Base-by-base conservation (phyloP, 2,888 invertebrate species). In the Cantharis nigra region DNA sequence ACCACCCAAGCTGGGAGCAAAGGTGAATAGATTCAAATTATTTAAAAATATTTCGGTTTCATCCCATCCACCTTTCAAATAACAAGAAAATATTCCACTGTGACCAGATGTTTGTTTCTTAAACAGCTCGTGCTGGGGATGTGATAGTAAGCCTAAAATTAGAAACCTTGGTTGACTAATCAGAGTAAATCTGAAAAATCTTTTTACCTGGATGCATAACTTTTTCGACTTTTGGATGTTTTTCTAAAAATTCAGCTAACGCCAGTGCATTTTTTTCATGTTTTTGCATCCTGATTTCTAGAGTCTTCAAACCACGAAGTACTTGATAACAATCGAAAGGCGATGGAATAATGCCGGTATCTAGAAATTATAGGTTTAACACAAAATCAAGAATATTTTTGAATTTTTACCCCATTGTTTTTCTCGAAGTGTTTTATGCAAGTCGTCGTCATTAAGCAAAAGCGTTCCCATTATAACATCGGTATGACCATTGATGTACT, bases 401-500 rank as follows among this genome's bases (percentile, higher is more conserved):
- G 7, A 5, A 79, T 86, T 90, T 9, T 20, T 64, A 20, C 20
- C 18, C 0, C 0, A 64, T 64, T 23, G 20, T n/a, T 49, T 49
- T 5, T 97, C 97, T 90, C 93, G 91, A 49, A 99, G 88, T 85
- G 91, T 91, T 13, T 93, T 89, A 80, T 92, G 93, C 3, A 98
- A 84, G 63, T 92, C 92, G 63, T 95, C 92, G 82, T 93, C 91
- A 82, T 93, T 96, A 3, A 95, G 91, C 33, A 95, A 90, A 7
- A 94, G 92, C n/a, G 96, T 94, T 2, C 99, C 99, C 99, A 99
- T 99, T 9, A 99, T 93, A 20, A 98, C 96, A 89, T 99, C 99
- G 0, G 96, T 94, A 89, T 99, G 99, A 0, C 99, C 99, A 88
- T 99, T 99, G 93, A 99, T 96, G 87, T 98, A 99, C 89, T 99